Conservation (phyloP, 2,797 vertebrate genomes). For the Hoplostethus atlanticus region DNA sequence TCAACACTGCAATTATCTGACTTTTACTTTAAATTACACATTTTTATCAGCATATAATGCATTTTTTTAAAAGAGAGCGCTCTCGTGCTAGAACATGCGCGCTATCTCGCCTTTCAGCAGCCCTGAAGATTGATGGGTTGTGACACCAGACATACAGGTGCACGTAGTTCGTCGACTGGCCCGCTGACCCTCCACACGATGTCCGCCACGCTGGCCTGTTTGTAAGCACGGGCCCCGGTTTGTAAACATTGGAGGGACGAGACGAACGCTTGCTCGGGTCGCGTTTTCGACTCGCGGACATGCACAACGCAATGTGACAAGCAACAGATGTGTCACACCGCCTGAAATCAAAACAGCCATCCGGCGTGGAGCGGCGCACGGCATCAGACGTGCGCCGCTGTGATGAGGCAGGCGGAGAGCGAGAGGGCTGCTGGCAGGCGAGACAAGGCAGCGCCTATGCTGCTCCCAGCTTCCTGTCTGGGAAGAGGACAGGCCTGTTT, state of each 20-base stretch:
- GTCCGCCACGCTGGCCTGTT: slow-evolving; percentile 52
- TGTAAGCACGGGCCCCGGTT: slow-evolving; percentile 50
- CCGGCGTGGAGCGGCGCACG: slow-evolving; percentile 54
- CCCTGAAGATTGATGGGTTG: slow-evolving; percentile 32
- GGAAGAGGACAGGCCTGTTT: slow-evolving; percentile 71
- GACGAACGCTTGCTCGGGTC: slow-evolving; percentile 54
- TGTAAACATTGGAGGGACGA: slow-evolving; percentile 70
- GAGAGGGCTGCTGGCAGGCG: slow-evolving; percentile 68
- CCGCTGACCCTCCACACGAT: slow-evolving; percentile 45
- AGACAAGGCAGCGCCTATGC: slow-evolving; percentile 75
- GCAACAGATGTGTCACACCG: slow-evolving; percentile 84
- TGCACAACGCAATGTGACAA: slow-evolving; percentile 77
- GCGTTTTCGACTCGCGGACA: slow-evolving; percentile 52
- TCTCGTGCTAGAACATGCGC: slow-evolving; percentile 2
- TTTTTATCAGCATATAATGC: slow-evolving; percentile 48
- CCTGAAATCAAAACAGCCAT: slow-evolving; percentile 78
- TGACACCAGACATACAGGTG: slow-evolving; percentile 43
- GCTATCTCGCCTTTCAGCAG: slow-evolving; percentile 3
- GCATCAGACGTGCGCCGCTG: slow-evolving; percentile 68
- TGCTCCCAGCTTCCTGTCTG: slow-evolving; percentile 78
- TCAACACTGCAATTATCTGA: slow-evolving; percentile 39
- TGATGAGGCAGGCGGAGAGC: slow-evolving; percentile 59
- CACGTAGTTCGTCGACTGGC: slow-evolving; percentile 8
- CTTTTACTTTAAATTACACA: slow-evolving; percentile 34
- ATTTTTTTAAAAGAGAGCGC: slow-evolving; percentile 31